These are phyloP conservation scores for Paralichthys olivaceus DNA, from an alignment of 2,113 vertebrate genomes.

Conservation along the genomic window DNA sequence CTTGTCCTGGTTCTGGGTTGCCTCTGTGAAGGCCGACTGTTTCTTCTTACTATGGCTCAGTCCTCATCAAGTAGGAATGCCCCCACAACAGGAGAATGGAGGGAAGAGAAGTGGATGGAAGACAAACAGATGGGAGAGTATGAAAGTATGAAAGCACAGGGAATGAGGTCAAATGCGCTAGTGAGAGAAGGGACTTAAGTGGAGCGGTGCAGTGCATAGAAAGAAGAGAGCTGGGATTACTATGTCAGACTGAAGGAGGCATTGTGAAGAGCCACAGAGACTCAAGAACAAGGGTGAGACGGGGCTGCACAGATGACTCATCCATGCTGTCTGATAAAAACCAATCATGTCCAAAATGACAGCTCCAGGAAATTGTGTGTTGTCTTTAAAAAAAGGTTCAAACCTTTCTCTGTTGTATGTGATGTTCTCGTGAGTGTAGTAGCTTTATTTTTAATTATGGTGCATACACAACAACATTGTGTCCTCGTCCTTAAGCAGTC, in stretches of 20 bases:
- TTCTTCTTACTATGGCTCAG: slow-evolving; percentile 33
- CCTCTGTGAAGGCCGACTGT: slow-evolving; percentile 24
- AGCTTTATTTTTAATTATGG: not conserved
- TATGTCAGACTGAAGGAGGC: slow-evolving; percentile 37
- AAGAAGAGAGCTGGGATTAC: slow-evolving; percentile 57
- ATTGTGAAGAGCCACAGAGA: slow-evolving; percentile 26
- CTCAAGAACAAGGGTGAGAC: not conserved
- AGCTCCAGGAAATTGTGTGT: not conserved
- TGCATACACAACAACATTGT: not conserved
- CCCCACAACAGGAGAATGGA: slow-evolving; percentile 30
- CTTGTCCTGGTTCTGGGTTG: slow-evolving; percentile 36
- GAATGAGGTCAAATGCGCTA: slow-evolving; percentile 39
- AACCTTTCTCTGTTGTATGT: not conserved
- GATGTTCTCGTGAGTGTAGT: not conserved
- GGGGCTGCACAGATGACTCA: not conserved
- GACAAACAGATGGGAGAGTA: slow-evolving; percentile 30
- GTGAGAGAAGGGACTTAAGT: slow-evolving; percentile 52
- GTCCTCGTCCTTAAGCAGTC: not conserved
- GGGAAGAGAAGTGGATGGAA: slow-evolving; percentile 30
- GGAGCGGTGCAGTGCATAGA: slow-evolving; percentile 18
- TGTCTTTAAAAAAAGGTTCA: not conserved
- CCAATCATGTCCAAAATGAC: not conserved
- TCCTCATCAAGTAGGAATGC: slow-evolving; percentile 42
- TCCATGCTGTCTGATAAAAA: not conserved
- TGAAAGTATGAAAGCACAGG: slow-evolving; percentile 25